These are phyloP conservation scores for Chelonia mydas DNA, from an alignment of 2,797 vertebrate species.

Conservation along the genomic window DNA sequence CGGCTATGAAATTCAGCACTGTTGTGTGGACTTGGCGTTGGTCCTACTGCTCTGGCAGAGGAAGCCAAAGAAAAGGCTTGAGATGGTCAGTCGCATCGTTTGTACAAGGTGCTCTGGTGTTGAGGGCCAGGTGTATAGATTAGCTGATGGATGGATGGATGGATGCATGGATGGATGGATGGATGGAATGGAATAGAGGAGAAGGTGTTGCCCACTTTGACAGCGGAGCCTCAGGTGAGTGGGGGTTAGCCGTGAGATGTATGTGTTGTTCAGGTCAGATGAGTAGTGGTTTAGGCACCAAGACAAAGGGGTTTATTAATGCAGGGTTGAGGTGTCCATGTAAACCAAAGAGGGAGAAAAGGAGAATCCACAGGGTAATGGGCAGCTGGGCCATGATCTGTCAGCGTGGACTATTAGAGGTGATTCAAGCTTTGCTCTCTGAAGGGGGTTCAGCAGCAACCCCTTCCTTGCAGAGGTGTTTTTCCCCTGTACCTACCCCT, in stretches of 20 bases:
- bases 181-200: background rate
- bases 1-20: background rate
- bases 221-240: background rate
- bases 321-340: rapidly evolving
- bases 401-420: background rate
- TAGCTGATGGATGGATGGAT: background rate
- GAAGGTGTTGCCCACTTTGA: background rate
- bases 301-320: background rate
- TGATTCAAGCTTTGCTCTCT: background rate
- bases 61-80: background rate
- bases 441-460: background rate
- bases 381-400: background rate
- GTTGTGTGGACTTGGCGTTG: background rate
- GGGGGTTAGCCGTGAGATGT: background rate
- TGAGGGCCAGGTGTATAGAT: background rate
- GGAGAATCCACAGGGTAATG: background rate
- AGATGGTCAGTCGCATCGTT: background rate
- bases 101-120: rapidly evolving
- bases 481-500: background rate
- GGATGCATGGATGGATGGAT: too few relatives aligned
- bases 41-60: background rate
- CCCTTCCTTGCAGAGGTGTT: background rate
- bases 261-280: background rate
- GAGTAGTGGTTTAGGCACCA: background rate
- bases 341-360: background rate